A percentile compares a stretch with the other conserved stretches of the same genome.
phyloP scores from a whole-genome alignment of 2,888 invertebrate genomes.

The Idaea straminata region DNA sequence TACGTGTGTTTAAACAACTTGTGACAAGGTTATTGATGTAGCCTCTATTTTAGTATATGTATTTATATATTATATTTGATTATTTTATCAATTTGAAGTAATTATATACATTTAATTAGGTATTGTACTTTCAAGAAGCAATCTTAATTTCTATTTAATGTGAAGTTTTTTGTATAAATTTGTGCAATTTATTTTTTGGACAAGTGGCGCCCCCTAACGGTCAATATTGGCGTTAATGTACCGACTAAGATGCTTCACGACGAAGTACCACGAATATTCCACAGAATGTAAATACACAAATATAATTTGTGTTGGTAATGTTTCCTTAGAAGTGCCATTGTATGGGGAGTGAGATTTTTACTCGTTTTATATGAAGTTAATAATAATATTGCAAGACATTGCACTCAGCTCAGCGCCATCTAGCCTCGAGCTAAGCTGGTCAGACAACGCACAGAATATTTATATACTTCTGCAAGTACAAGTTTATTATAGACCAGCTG shows the following conservation, averaged over 20 bases:
- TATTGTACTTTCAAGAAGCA: neutral
- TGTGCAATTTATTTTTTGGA: neutral
- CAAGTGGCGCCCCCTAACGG: neutral
- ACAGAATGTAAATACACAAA: slow-evolving; percentile 15
- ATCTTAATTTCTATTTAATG: neutral
- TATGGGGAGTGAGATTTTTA: slow-evolving; percentile 10
- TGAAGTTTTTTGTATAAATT: neutral
- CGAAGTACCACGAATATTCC: neutral
- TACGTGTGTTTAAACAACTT: no score
- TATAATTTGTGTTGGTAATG: slow-evolving; percentile 23
- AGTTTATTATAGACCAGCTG: no score
- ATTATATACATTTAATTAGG: neutral
- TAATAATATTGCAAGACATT: neutral
- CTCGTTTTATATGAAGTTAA: slow-evolving; percentile 9
- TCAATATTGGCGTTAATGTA: slow-evolving; percentile 1
- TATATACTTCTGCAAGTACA: no score
- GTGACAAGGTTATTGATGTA: no score
- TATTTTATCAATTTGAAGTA: neutral
- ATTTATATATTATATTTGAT: neutral
- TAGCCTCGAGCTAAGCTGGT: no score
- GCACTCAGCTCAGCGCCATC: no score
- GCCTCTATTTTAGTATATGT: neutral
- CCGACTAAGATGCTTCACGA: neutral
- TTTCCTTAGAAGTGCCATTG: slow-evolving; percentile 31
- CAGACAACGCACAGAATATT: slow-evolving; percentile 15